Evolutionary conservation across 2,888 invertebrate species (phyloP).

Genomic region (Trichopoda pennipes): DNA sequence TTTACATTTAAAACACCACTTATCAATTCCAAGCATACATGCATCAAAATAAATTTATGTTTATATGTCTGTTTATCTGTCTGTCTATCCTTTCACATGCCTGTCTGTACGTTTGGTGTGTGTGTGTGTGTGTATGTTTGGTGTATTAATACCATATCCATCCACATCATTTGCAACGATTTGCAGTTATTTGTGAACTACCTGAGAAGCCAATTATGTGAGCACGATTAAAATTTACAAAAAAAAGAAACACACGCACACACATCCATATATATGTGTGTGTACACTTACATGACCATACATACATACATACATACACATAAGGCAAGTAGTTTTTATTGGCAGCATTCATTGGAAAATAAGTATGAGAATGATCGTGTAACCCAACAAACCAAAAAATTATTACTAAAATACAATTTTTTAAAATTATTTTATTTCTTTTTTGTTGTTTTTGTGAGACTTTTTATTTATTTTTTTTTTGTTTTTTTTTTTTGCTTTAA

Average conservation of each 20-base stretch:
- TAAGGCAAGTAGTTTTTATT: slow-evolving; percentile 38
- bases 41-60: slow-evolving; percentile 58
- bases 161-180: slow-evolving; percentile 73
- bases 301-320: not conserved
- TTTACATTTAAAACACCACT: slow-evolving; percentile 63
- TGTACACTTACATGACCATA: not conserved
- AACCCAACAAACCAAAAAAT: slow-evolving; percentile 55
- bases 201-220: slow-evolving; percentile 78
- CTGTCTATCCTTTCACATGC: not conserved
- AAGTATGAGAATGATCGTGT: slow-evolving; percentile 26
- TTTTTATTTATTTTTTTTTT: slow-evolving; percentile 13
- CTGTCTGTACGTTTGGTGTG: slow-evolving; percentile 4
- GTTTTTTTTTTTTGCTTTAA: slow-evolving; percentile 8
- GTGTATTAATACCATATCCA: slow-evolving; percentile 59
- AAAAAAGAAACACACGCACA: not conserved
- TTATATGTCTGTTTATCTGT: slow-evolving; percentile 35
- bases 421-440: slow-evolving; percentile 6
- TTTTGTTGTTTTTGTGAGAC: not conserved
- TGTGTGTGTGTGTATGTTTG: slow-evolving; percentile 25
- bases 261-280: no score
- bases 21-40: slow-evolving; percentile 76
- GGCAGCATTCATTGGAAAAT: slow-evolving; percentile 5
- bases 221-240: slow-evolving; percentile 62
- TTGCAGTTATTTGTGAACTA: slow-evolving; percentile 80
- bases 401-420: slow-evolving; percentile 16